Evolutionary conservation across 2,888 invertebrate species (phyloP), one percentile per base, ranked within the genome.

Genomic region (Diplazon laetatorius): DNA sequence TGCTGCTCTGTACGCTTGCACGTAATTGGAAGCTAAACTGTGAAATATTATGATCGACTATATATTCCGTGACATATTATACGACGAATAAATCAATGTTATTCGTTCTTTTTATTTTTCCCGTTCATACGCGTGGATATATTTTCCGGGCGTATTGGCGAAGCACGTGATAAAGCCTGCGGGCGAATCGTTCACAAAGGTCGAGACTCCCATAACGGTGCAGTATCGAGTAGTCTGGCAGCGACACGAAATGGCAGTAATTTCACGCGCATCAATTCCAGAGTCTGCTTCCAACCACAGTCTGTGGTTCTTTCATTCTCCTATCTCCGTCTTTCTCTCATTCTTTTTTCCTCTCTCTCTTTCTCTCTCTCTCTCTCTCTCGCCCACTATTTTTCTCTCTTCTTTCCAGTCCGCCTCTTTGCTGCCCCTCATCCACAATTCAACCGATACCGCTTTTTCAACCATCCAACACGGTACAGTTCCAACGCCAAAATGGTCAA

Each of bases 251-350:
- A 78, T 70, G 20, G 74, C 52, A 63, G 73, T 74, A 74, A 78
- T 78, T 78, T 74, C 69, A 70, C 66, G 74, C 74, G 74, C 78
- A 66, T 74, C 70, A 66, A 78, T 74, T 74, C 78, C 78, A 70
- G 70, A 70, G 30, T 74, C 63, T 46, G 48, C 35, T 44, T 25
- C 18, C 48, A 39, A 52, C 60, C 60, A 57, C 57, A 50, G 25
- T 46, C 42, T 55, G 52, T 18, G 60, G 46, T 48, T 52, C 44
- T 60, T 46, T 46, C 39, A 12, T 42, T 39, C 30, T 25, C 44
- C 14, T 35, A 25, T 48, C 62, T 25, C 3, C 6, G 5, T 16
- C 8, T 37, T n/a, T 2, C 57, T 46, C 55, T 48, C 42, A 30
- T 25, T 37, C 44, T 68, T 5, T 30, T 30, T n/a, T n/a, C n/a